Evolutionary conservation across 2,113 vertebrate species (phyloP).

Genomic region (Austrofundulus limnaeus): DNA sequence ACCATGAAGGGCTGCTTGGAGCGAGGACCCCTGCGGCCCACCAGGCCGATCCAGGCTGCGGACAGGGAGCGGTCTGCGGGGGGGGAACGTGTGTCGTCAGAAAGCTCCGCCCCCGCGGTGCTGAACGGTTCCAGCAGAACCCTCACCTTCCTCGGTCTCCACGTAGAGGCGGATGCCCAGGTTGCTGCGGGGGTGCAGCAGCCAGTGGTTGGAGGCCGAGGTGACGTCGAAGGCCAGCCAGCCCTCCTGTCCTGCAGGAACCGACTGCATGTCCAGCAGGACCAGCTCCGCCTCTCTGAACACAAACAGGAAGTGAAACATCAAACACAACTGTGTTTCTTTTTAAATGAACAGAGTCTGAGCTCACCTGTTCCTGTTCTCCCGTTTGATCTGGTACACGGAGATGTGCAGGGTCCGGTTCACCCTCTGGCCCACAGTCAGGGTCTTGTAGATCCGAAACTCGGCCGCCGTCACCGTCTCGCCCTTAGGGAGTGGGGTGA

Average conservation of each 20-base stretch:
- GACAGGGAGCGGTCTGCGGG: conserved; percentile 86
- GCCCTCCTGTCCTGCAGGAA: conserved; percentile 86
- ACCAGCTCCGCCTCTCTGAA: conserved; percentile 90
- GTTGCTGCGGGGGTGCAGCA: conserved; percentile 83
- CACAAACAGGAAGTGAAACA: too few species aligned
- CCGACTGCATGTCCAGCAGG: conserved; percentile 91
- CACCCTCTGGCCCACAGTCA: conserved; percentile 71
- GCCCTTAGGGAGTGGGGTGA: conserved; percentile 88
- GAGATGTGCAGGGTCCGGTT: conserved; percentile 90
- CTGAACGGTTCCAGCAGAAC: too few species aligned
- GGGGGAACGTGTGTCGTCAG: not conserved
- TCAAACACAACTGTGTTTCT: too few species aligned
- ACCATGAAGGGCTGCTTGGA: conserved; percentile 97
- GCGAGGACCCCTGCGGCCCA: conserved; percentile 85
- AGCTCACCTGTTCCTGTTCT: conserved; percentile 83
- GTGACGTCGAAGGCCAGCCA: conserved; percentile 96
- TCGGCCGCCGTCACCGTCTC: conserved; percentile 90
- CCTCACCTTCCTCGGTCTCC: conserved; percentile 88
- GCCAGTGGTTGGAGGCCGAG: conserved; percentile 89
- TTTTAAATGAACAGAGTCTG: too few species aligned
- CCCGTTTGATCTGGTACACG: conserved; percentile 85
- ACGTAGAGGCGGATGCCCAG: conserved; percentile 91
- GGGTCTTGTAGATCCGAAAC: conserved; percentile 92
- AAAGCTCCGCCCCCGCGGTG: not conserved
- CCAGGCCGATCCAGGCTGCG: conserved; percentile 84